These are phyloP conservation scores for Chaenodraco wilsoni DNA, from an alignment of 2,797 vertebrate genomes.

Conservation along the genomic window DNA sequence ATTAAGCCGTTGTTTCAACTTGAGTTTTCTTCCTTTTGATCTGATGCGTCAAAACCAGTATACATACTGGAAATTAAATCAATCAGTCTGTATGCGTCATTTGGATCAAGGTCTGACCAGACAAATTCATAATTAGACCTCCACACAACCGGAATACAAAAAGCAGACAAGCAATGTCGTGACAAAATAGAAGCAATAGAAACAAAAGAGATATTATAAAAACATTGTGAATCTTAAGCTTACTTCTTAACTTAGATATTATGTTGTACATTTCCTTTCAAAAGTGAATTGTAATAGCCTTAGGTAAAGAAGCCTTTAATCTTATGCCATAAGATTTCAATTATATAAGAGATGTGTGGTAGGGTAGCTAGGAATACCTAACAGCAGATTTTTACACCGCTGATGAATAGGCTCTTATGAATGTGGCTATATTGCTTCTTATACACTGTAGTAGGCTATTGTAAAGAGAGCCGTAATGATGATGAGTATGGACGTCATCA, in stretches of 20 bases:
- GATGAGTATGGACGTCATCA: conserved; percentile 2
- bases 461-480: neutral
- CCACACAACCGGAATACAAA: too few relatives aligned
- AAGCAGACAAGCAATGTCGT: too few relatives aligned
- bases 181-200: too few relatives aligned
- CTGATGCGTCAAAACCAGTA: neutral
- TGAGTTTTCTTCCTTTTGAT: neutral
- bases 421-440: neutral
- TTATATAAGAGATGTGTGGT: neutral
- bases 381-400: neutral
- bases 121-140: too few relatives aligned
- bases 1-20: neutral
- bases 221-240: neutral
- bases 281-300: too few relatives aligned
- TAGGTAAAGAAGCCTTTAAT: too few relatives aligned
- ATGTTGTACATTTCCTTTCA: too few relatives aligned
- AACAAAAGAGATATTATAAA: neutral
- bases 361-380: neutral
- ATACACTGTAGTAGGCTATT: neutral
- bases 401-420: neutral
- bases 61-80: neutral
- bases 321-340: neutral
- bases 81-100: neutral
- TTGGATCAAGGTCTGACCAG: too few relatives aligned
- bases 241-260: too few relatives aligned